These are phyloP conservation scores for Macrosiphum euphorbiae DNA, from an alignment of 2,888 invertebrate species.

Conservation along the genomic window DNA sequence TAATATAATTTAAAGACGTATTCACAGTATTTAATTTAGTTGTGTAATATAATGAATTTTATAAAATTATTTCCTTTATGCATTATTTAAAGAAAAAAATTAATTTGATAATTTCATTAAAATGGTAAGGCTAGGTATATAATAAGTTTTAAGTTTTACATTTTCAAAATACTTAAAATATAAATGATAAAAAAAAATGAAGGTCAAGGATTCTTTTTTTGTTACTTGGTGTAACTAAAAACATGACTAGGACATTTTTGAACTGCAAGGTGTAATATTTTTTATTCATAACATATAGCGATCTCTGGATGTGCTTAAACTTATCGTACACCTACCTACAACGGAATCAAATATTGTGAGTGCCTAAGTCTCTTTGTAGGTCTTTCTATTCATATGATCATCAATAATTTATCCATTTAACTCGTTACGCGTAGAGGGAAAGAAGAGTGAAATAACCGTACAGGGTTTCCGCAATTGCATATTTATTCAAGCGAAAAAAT, in stretches of 20 bases:
- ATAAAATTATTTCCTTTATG: background rate
- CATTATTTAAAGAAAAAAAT: background rate
- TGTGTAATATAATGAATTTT: background rate
- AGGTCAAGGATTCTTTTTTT: background rate
- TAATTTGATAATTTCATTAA: background rate
- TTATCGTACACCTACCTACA: background rate
- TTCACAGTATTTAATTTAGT: background rate
- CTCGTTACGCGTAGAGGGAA: background rate
- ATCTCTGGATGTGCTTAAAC: background rate
- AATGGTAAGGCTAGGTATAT: background rate
- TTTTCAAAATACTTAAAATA: background rate
- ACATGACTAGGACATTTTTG: background rate
- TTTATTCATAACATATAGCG: background rate
- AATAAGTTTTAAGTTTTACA: background rate
- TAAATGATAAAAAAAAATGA: background rate
- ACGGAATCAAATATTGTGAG: slow-evolving; percentile 9
- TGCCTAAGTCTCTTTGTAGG: background rate
- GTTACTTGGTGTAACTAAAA: background rate
- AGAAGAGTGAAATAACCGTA: background rate
- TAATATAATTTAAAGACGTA: background rate
- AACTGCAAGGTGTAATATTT: background rate
- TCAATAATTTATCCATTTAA: slow-evolving; percentile 51
- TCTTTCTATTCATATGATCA: slow-evolving; percentile 20
- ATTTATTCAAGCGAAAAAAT: slow-evolving; percentile 52
- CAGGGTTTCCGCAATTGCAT: slow-evolving; percentile 44